These are phyloP conservation scores for Chaenogobius annularis DNA, from an alignment of 2,113 vertebrate genomes.

Conservation along the genomic window DNA sequence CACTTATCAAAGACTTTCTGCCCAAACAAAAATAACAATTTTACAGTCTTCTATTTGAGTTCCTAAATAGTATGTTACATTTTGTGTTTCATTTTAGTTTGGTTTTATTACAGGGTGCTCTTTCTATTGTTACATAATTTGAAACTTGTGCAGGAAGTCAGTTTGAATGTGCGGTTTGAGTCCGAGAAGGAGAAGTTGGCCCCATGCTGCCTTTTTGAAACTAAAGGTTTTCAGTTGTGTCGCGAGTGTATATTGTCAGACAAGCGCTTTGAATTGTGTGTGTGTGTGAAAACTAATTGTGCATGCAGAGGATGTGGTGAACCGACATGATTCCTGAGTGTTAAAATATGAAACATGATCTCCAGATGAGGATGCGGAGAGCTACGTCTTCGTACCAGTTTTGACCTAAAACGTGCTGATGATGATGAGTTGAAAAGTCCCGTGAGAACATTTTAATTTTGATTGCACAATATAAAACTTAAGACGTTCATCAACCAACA, in stretches of 20 bases:
- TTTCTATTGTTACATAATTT: slow-evolving; percentile 13
- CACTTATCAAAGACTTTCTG: not conserved
- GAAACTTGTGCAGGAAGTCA: slow-evolving; percentile 42
- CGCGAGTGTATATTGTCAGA: slow-evolving; percentile 3
- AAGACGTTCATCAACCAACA: slow-evolving; percentile 37
- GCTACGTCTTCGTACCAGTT: slow-evolving; percentile 6
- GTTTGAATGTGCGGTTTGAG: slow-evolving; percentile 23
- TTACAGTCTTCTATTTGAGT: not conserved
- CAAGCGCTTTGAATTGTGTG: not conserved
- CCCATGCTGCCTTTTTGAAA: not conserved
- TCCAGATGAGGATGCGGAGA: slow-evolving; percentile 6
- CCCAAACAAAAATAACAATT: not conserved
- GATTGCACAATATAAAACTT: slow-evolving; percentile 24
- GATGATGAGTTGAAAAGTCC: not conserved
- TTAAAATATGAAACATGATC: slow-evolving; percentile 34
- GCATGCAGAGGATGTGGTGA: slow-evolving; percentile 61
- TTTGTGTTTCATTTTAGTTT: not conserved
- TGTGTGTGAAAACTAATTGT: slow-evolving; percentile 20
- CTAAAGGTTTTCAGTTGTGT: slow-evolving; percentile 13
- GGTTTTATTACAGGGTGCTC: not conserved
- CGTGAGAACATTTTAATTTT: slow-evolving; percentile 15
- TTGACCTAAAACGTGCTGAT: not conserved
- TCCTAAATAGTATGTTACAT: not conserved
- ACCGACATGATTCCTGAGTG: slow-evolving; percentile 35
- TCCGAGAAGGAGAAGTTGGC: not conserved